Base-by-base conservation (phyloP, 2,113 vertebrate genomes). In the Sturnira hondurensis region DNA sequence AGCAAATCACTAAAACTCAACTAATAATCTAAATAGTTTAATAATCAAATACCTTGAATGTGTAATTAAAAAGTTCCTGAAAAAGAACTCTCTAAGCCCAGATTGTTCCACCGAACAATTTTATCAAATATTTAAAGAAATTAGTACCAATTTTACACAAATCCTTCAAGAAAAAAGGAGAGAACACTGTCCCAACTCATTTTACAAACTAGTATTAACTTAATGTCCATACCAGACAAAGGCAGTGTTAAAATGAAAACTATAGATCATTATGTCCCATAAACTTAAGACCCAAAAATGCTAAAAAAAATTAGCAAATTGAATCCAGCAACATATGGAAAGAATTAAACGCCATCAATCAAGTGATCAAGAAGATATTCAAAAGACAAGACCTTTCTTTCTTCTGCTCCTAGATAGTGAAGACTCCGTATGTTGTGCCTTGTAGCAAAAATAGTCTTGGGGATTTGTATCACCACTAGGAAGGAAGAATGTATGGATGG, bases 401-500 rank as follows among this genome's bases (percentile, higher is more conserved):
- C 76, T 91, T 95, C 92, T 80, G 63, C 88, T 96, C 67, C 91
- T 68, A 56, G 84, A 80, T 68, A 71, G 81, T 36, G 50, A 65
- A 50, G 73, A 95, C 56, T 91, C 88, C 95, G 91, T 96, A 95
- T 96, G 96, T 61, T 91, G 28, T 56, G 45, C 92, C 74, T 71
- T 54, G 50, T 16, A 73, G 86, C n/a, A 96, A 97, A 97, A 97
- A 97, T 82, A 97, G 91, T 78, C 80, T 91, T 45, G 16, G 74
- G 63, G 89, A 70, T 71, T 88, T 85, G 68, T 74, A 67, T 82
- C 22, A 3, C 56, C 86, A 91, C 92, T 82, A 76, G 78, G 94
- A 97, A 95, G 95, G 89, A 77, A 81, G 84, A 91, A 86, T 43
- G 65, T 10, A 84, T 0, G 22, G 52, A 80, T 41, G 68, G 71